Conservation (phyloP, 2,888 invertebrate species). For the Euphydryas editha region DNA sequence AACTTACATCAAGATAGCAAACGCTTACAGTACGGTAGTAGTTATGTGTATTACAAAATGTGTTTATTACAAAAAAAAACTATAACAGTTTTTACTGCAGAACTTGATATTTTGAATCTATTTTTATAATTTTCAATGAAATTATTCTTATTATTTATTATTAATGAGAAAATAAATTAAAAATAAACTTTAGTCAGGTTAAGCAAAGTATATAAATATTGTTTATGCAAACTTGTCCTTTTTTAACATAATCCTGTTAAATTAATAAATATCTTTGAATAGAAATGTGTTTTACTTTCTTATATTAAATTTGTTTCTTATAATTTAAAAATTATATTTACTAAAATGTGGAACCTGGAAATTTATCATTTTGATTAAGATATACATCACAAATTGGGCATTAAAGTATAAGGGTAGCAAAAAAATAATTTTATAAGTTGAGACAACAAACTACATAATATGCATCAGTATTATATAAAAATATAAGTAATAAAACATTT, state of each 20-base stretch:
- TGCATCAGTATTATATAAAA: no score
- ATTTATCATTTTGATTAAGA: no score
- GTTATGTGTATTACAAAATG: slow-evolving; percentile 13
- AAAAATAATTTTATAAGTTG: no score
- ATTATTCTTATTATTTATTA: slow-evolving; percentile 1
- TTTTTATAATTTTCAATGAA: background rate
- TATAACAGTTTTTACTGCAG: slow-evolving; percentile 3
- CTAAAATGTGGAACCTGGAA: no score
- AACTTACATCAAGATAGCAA: slow-evolving; percentile 45
- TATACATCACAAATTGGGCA: no score
- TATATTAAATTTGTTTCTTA: no score
- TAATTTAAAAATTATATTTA: no score
- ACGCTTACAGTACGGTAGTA: slow-evolving; percentile 33
- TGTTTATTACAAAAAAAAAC: slow-evolving; percentile 20
- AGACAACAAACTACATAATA: no score
- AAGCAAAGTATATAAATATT: background rate
- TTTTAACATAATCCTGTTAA: background rate
- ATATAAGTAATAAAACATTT: no score
- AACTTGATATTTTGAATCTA: background rate
- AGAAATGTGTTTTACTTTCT: background rate
- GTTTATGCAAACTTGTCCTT: background rate
- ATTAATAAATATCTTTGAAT: background rate
- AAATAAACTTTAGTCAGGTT: slow-evolving; percentile 16
- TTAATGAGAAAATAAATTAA: background rate
- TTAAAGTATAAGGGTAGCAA: no score